These are phyloP conservation scores for Microplitis manilae DNA, from an alignment of 2,888 invertebrate species.

Conservation along the genomic window DNA sequence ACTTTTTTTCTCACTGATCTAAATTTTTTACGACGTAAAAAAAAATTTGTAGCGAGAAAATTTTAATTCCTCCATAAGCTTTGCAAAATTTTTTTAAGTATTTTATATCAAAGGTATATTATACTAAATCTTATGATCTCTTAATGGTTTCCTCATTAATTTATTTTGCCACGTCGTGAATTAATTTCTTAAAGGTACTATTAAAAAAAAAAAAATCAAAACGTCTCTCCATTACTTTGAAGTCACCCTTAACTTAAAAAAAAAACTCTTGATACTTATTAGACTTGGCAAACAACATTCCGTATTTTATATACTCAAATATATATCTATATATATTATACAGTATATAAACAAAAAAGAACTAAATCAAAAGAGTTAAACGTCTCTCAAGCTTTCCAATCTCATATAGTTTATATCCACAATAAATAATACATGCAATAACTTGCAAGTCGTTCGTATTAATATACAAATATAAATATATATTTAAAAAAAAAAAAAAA, in stretches of 20 bases:
- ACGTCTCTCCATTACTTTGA: not conserved
- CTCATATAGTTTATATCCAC: conserved; percentile 32
- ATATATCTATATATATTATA: not conserved
- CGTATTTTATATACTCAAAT: not conserved
- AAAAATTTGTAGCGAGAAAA: too few species aligned
- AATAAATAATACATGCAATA: conserved; percentile 27
- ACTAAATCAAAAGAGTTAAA: conserved; percentile 21
- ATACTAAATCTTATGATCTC: conserved; percentile 2
- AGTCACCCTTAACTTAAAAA: not conserved
- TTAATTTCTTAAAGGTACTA: conserved; percentile 20
- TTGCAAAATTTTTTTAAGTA: conserved; percentile 17
- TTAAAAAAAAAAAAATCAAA: conserved; percentile 3
- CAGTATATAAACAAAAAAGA: not conserved
- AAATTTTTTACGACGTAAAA: too few species aligned
- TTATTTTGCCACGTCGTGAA: conserved; percentile 19
- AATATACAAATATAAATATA: conserved; percentile 16
- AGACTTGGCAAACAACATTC: conserved; percentile 7
- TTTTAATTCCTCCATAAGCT: too few species aligned
- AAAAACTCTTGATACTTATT: conserved; percentile 26
- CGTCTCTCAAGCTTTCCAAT: conserved; percentile 33
- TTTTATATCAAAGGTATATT: conserved; percentile 1
- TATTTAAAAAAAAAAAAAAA: not conserved
- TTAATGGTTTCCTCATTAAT: conserved; percentile 35
- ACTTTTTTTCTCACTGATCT: not conserved
- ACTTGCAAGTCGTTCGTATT: conserved; percentile 7